Percentiles rank a stretch among this genome's conserved stretches.
These are phyloP conservation scores for Pelecanoides urinatrix DNA, from an alignment of 2,113 vertebrate genomes.

Conservation along the genomic window DNA sequence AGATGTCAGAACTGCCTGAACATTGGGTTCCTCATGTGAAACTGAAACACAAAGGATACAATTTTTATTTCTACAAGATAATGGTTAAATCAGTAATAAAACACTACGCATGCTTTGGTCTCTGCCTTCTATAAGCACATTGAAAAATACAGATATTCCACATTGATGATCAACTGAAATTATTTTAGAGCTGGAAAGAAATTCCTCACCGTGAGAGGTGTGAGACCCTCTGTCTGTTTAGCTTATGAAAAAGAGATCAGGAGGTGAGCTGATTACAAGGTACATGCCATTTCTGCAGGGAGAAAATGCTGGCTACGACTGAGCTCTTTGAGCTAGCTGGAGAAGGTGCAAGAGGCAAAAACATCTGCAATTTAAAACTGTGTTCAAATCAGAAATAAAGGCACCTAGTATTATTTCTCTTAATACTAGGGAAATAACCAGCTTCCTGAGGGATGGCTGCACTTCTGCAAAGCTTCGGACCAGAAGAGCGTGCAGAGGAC, in stretches of 20 bases:
- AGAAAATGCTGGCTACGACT: background rate
- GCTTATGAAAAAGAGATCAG: background rate
- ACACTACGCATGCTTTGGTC: rapidly evolving
- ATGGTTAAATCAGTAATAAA: background rate
- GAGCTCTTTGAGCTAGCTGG: background rate
- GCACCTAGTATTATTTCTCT: background rate
- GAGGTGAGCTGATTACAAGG: background rate
- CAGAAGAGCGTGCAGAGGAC: background rate
- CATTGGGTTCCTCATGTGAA: background rate
- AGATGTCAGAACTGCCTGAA: background rate
- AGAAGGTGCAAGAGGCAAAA: background rate
- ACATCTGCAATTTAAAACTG: background rate
- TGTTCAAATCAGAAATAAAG: background rate
- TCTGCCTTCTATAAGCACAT: background rate
- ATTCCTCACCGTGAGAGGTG: background rate
- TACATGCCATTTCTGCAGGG: background rate
- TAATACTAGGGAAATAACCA: background rate
- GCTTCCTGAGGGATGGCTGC: background rate
- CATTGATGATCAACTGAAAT: background rate
- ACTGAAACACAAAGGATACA: background rate
- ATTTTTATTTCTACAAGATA: background rate
- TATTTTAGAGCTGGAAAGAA: background rate
- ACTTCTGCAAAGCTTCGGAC: background rate
- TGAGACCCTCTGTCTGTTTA: background rate
- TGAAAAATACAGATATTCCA: background rate